These are phyloP conservation scores for Calliphora vomitoria DNA, from an alignment of 2,888 invertebrate genomes.

Conservation along the genomic window DNA sequence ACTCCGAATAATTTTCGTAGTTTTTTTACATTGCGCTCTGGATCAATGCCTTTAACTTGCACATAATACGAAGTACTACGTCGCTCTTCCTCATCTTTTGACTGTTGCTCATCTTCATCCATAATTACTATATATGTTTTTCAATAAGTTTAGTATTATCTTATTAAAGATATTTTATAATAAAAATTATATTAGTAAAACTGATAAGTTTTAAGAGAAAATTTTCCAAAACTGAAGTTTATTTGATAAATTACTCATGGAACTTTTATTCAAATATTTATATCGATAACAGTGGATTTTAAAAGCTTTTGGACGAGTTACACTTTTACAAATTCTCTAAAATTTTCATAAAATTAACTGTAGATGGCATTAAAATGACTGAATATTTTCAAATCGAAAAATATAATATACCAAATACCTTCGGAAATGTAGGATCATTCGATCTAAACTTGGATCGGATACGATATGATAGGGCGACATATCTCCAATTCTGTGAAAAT, in stretches of 20 bases:
- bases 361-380: no score
- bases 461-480: no score
- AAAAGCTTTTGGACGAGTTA: slow-evolving; percentile 14
- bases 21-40: slow-evolving; percentile 78
- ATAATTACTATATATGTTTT: neutral
- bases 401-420: no score
- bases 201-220: slow-evolving; percentile 17
- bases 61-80: slow-evolving; percentile 47
- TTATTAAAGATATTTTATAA: neutral
- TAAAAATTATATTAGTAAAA: neutral
- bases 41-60: slow-evolving; percentile 76
- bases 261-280: neutral
- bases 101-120: neutral
- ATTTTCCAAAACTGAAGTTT: neutral
- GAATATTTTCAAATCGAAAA: no score
- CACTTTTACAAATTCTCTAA: no score
- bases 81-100: slow-evolving; percentile 18
- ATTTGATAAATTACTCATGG: slow-evolving; percentile 8
- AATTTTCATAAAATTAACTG: no score
- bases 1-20: slow-evolving; percentile 80
- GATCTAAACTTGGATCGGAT: no score
- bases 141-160: neutral
- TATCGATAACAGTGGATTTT: neutral
- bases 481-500: no score
- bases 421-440: no score